Base-by-base conservation (phyloP, 2,797 vertebrate species). In the Coracias cyanogaster region DNA sequence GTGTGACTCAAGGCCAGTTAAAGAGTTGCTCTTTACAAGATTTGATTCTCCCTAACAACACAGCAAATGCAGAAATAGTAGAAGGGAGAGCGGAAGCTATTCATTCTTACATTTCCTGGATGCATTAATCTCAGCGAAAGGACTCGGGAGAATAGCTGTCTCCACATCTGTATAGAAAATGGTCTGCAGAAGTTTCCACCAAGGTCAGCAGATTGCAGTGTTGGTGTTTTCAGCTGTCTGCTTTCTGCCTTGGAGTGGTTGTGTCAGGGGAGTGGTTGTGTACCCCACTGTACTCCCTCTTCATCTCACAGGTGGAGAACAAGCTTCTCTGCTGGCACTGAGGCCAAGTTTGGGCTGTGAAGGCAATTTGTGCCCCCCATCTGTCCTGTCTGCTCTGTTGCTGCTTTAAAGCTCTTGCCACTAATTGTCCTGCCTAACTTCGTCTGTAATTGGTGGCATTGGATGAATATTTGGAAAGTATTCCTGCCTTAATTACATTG, bases 391-490 rank as follows among this genome's bases (percentile, higher is more conserved):
- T 82, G n/a, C 33, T 43, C 37, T 18, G 10, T 26, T 45, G 25
- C 22, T 67, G 25, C n/a, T 69, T 46, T 48, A 48, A 48, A 86
- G 24, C 33, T 74, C 28, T 67, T 81, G 37, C 33, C 1, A 0
- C 35, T 46, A 17, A 4, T 29, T 77, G 22, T 60, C 18, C 3
- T 46, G 39, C 43, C 58, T 52, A 43, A 61, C 31, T 94, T 83
- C 45, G 35, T 28, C 77, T 54, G 26, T 35, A 74, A 57, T 26
- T 65, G 8, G 8, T 51, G 39, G 15, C 37, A 33, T 19, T 70
- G 69, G 25, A n/a, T n/a, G 31, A 62, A 18, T 90, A 61, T 72
- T 80, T 91, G 60, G 62, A 64, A 92, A 69, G 19, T 17, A 41
- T 57, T 82, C 17, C 49, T 78, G 37, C 29, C 41, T 58, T 81